Conservation (phyloP, 2,113 vertebrate species). For the Tiliqua scincoides region DNA sequence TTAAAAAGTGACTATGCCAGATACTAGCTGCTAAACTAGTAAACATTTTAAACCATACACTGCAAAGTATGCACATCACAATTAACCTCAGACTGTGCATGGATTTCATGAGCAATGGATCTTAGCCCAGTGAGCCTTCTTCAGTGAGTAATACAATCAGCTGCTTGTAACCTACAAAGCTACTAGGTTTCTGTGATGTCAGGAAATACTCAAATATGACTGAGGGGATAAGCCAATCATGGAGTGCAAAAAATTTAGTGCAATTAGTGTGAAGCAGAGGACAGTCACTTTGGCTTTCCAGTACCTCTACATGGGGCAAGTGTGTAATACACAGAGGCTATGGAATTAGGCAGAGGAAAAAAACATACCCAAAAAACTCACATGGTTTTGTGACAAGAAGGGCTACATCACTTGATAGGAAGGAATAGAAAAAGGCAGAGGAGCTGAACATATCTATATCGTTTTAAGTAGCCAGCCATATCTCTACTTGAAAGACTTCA, state of each 20-base stretch:
- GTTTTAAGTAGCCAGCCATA: neutral
- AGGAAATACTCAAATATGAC: neutral
- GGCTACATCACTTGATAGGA: neutral
- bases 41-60: neutral
- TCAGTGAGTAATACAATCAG: neutral
- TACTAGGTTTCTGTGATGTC: neutral
- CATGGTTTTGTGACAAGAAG: neutral
- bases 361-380: neutral
- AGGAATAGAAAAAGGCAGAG: neutral
- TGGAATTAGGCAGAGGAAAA: too few species aligned
- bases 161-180: neutral
- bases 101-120: neutral
- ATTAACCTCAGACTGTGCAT: neutral
- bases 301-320: neutral
- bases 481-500: neutral
- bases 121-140: neutral
- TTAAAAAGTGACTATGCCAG: neutral
- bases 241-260: neutral
- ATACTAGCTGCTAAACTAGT: neutral
- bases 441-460: neutral
- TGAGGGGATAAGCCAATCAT: neutral
- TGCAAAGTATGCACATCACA: neutral
- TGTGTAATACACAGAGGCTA: neutral
- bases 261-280: neutral
- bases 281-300: neutral